Evolutionary conservation across 2,113 vertebrate species (phyloP).

Genomic region (Panthera uncia): DNA sequence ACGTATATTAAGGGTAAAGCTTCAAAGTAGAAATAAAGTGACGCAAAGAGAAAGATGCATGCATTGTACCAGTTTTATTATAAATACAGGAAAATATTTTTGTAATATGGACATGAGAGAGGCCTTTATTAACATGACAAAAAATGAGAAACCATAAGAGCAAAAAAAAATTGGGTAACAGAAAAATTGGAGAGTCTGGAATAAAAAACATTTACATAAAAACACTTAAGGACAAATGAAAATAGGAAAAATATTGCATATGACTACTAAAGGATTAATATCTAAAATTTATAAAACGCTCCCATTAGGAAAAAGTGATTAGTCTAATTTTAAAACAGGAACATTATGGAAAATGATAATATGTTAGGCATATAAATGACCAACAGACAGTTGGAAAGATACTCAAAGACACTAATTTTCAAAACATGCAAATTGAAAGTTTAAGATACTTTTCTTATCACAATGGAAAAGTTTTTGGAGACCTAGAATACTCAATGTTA

Average conservation of each 20-base stretch:
- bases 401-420: neutral
- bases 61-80: neutral
- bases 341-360: neutral
- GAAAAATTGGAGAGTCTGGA: neutral
- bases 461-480: conserved; percentile 4
- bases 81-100: conserved; percentile 17
- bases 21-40: conserved; percentile 57
- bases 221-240: neutral
- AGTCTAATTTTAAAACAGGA: conserved; percentile 31
- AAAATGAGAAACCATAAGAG: neutral
- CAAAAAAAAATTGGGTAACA: neutral
- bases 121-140: neutral
- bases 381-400: neutral
- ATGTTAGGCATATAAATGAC: neutral
- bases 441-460: neutral
- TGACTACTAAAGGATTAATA: neutral
- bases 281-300: neutral
- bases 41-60: conserved; percentile 13
- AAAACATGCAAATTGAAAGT: conserved; percentile 15
- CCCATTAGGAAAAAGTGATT: neutral
- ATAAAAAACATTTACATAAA: neutral
- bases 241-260: neutral
- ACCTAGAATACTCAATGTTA: conserved; percentile 14
- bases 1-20: conserved; percentile 52
- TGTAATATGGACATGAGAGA: neutral